Evolutionary conservation across 2,797 vertebrate species (phyloP).

Genomic region (Brotogeris chrysoptera): DNA sequence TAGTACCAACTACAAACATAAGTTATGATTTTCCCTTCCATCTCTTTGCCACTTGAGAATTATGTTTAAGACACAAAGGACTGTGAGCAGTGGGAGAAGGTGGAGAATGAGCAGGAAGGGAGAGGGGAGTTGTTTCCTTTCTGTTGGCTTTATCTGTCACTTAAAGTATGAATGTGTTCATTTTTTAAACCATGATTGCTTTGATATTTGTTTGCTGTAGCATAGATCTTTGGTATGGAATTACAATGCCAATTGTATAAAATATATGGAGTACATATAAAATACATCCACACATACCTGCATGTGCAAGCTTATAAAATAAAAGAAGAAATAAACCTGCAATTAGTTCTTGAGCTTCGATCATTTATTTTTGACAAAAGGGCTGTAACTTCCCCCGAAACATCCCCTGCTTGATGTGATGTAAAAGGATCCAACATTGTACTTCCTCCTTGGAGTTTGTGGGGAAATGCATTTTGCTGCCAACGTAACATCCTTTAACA

Average conservation of each 20-base stretch:
- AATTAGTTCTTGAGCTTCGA: not conserved
- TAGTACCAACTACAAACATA: not conserved
- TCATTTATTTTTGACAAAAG: constrained; percentile 42
- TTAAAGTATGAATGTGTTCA: not conserved
- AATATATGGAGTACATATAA: not conserved
- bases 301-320: not conserved
- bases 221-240: not conserved
- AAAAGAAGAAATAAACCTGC: not conserved
- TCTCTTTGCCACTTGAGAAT: not conserved
- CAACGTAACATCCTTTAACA: constrained; percentile 68
- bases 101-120: not conserved
- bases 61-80: not conserved
- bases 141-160: not conserved
- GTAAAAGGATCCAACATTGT: constrained; percentile 28
- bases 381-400: constrained; percentile 38
- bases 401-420: constrained; percentile 16
- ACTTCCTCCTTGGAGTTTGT: constrained; percentile 51
- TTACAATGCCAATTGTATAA: not conserved
- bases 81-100: not conserved
- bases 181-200: not conserved
- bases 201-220: not conserved
- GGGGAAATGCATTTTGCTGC: constrained; percentile 69
- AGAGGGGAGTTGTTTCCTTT: not conserved
- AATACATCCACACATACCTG: not conserved
- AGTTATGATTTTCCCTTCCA: not conserved